phyloP scores from a whole-genome alignment of 2,797 vertebrate genomes.

The Periparus ater region DNA sequence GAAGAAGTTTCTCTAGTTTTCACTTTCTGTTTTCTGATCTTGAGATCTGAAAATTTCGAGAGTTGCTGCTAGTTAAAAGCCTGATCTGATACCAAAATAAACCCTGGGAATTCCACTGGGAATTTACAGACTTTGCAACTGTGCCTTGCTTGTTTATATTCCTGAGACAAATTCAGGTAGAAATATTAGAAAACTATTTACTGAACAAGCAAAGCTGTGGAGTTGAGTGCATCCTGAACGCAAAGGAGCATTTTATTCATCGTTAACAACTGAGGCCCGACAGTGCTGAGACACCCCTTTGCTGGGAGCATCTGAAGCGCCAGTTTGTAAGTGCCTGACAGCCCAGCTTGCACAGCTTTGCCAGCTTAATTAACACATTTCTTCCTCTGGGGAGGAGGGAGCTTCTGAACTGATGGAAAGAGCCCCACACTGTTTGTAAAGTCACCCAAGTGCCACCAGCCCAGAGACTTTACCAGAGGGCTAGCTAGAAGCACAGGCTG shows the following conservation, averaged over 20 bases:
- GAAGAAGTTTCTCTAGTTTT: neutral
- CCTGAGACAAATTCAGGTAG: neutral
- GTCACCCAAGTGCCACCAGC: conserved; percentile 16
- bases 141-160: neutral
- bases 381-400: neutral
- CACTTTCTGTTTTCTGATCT: neutral
- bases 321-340: conserved; percentile 34
- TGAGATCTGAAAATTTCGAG: neutral
- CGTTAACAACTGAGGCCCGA: rapidly evolving
- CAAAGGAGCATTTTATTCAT: neutral
- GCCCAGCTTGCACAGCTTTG: conserved; percentile 10
- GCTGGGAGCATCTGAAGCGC: neutral
- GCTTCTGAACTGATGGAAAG: neutral
- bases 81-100: neutral
- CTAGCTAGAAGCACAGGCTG: neutral
- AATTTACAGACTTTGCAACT: neutral
- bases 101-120: neutral
- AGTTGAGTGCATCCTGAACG: neutral
- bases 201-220: neutral
- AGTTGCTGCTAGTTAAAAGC: neutral
- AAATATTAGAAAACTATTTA: neutral
- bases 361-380: conserved; percentile 57
- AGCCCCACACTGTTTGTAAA: conserved; percentile 23
- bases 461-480: neutral
- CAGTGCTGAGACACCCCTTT: neutral